phyloP scores from a whole-genome alignment of 2,113 vertebrate species.

The Orientallactaga bullata region DNA sequence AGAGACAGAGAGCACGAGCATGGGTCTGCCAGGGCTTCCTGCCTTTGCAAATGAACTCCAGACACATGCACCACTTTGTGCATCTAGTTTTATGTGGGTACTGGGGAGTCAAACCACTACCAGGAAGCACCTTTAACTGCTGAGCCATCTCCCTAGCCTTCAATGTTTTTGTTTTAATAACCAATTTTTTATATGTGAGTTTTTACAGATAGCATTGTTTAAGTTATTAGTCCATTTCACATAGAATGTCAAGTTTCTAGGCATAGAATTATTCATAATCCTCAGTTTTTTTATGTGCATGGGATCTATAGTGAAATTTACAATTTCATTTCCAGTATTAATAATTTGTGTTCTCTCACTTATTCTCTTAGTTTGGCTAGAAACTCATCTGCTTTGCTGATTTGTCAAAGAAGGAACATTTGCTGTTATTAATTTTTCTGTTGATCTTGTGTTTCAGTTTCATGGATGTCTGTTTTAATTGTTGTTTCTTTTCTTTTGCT shows the following conservation, averaged over 20 bases:
- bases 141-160: too few relatives aligned
- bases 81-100: too few relatives aligned
- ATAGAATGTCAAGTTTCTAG: background rate
- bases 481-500: background rate
- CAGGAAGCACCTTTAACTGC: too few relatives aligned
- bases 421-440: background rate
- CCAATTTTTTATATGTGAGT: background rate
- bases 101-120: too few relatives aligned
- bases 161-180: background rate
- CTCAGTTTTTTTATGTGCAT: background rate
- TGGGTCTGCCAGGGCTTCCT: too few relatives aligned
- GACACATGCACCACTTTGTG: too few relatives aligned
- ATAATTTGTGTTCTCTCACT: background rate
- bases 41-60: too few relatives aligned
- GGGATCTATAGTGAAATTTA: background rate
- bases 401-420: background rate
- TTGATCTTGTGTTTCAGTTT: background rate
- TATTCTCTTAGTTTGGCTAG: background rate
- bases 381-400: background rate
- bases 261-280: background rate
- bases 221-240: background rate
- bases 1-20: too few relatives aligned
- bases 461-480: background rate
- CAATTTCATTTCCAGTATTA: background rate
- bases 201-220: background rate